Evolutionary conservation across 37 sponge, comb jelly and placozoan genomes (phyloP).

Genomic region (Crambe crambe): DNA sequence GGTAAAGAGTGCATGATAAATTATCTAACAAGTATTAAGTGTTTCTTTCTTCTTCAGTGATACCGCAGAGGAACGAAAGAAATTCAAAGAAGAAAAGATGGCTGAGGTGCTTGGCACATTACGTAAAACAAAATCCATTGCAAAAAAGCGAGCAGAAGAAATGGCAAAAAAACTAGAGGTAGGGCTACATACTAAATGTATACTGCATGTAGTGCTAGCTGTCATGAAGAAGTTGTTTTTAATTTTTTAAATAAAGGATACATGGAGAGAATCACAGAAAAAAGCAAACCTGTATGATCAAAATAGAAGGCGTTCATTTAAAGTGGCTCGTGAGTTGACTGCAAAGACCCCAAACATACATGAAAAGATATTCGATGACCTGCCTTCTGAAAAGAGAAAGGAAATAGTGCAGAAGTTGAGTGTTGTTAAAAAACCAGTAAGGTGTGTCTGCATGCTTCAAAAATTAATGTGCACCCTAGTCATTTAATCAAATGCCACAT

Average conservation of each 20-base stretch:
- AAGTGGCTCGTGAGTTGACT: slow-evolving; percentile 33
- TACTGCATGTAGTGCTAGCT: not conserved
- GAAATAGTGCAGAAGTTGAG: slow-evolving; percentile 26
- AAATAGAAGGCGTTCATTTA: slow-evolving; percentile 38
- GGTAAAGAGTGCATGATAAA: too few species aligned
- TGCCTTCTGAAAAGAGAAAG: slow-evolving; percentile 42
- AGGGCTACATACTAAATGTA: not conserved
- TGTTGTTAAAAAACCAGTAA: not conserved
- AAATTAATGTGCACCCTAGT: not conserved
- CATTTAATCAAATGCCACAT: not conserved
- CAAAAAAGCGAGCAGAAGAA: slow-evolving; percentile 39
- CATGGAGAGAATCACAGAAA: slow-evolving; percentile 61
- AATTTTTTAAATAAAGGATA: slow-evolving; percentile 38
- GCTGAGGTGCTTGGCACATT: slow-evolving; percentile 52
- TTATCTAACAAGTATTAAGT: too few species aligned
- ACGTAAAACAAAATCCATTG: slow-evolving; percentile 2
- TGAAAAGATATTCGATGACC: slow-evolving; percentile 38
- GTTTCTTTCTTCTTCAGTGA: not conserved
- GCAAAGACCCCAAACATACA: slow-evolving; percentile 2
- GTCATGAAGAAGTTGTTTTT: not conserved
- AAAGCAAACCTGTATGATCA: slow-evolving; percentile 66
- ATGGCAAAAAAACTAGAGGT: slow-evolving; percentile 40
- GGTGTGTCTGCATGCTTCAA: not conserved
- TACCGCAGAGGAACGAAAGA: slow-evolving; percentile 22
- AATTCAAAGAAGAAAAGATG: slow-evolving; percentile 27